Evolutionary conservation across 2,113 vertebrate species (phyloP).

Genomic region (Cyanistes caeruleus): DNA sequence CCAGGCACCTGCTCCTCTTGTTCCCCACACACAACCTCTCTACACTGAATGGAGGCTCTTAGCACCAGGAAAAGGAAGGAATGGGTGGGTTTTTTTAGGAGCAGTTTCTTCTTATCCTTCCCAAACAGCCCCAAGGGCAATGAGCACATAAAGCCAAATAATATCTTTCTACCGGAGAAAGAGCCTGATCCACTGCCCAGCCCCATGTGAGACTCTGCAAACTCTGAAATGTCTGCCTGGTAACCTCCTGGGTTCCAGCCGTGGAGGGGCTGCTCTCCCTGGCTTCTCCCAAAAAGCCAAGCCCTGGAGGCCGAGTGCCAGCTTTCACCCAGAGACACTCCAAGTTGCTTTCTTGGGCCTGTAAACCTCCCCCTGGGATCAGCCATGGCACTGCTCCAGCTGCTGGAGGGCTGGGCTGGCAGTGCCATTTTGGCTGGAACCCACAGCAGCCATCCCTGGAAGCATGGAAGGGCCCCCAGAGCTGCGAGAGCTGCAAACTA

Average conservation of each 20-base stretch:
- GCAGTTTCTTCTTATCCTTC: not conserved
- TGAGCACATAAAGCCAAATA: not conserved
- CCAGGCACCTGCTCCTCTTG: not conserved
- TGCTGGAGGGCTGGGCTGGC: not conserved
- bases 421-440: not conserved
- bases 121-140: not conserved
- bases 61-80: not conserved
- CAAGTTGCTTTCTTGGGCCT: not conserved
- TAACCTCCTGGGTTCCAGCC: not conserved
- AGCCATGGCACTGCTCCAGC: not conserved
- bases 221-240: not conserved
- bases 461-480: not conserved
- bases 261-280: not conserved
- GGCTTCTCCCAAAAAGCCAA: not conserved
- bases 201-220: not conserved
- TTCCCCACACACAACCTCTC: not conserved
- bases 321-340: not conserved
- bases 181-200: not conserved
- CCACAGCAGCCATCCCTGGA: not conserved
- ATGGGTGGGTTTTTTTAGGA: not conserved
- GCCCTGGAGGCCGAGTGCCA: fast-evolving
- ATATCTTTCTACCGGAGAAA: not conserved
- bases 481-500: not conserved
- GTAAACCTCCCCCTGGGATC: not conserved
- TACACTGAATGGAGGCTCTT: not conserved